These are phyloP conservation scores for Cephonodes hylas DNA, from an alignment of 2,888 invertebrate species.

Conservation along the genomic window DNA sequence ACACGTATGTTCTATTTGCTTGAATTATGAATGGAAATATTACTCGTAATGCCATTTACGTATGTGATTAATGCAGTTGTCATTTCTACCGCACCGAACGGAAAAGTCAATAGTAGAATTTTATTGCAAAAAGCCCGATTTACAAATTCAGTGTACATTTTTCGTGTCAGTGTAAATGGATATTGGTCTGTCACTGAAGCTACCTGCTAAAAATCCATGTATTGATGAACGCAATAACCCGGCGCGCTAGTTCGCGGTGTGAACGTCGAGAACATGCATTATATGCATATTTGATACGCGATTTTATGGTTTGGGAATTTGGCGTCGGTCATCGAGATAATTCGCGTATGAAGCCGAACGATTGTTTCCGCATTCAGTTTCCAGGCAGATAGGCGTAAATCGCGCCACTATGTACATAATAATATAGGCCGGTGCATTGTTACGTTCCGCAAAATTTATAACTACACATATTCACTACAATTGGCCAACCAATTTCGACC, in stretches of 20 bases:
- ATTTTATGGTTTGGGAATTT: conserved; percentile 52
- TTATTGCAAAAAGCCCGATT: neutral
- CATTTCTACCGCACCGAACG: neutral
- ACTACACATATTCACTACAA: too few species aligned
- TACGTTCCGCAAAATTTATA: too few species aligned
- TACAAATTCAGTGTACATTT: neutral
- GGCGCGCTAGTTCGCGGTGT: conserved; percentile 20
- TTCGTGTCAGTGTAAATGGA: neutral
- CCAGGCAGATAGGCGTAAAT: conserved; percentile 44
- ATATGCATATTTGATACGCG: conserved; percentile 44
- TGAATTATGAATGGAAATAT: neutral
- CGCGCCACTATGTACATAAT: conserved; percentile 25
- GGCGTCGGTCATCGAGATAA: conserved; percentile 53
- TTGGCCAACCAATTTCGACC: too few species aligned
- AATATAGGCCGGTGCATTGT: too few species aligned
- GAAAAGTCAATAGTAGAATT: neutral
- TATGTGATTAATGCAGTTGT: neutral
- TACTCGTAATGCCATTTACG: neutral
- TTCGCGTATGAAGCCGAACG: conserved; percentile 50
- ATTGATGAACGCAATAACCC: conserved; percentile 23
- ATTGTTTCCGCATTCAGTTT: conserved; percentile 58
- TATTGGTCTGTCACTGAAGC: neutral
- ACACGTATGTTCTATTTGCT: neutral
- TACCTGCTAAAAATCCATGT: conserved; percentile 19
- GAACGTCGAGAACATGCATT: conserved; percentile 33